phyloP scores from a whole-genome alignment of 2,113 vertebrate genomes.

The Scortum barcoo region DNA sequence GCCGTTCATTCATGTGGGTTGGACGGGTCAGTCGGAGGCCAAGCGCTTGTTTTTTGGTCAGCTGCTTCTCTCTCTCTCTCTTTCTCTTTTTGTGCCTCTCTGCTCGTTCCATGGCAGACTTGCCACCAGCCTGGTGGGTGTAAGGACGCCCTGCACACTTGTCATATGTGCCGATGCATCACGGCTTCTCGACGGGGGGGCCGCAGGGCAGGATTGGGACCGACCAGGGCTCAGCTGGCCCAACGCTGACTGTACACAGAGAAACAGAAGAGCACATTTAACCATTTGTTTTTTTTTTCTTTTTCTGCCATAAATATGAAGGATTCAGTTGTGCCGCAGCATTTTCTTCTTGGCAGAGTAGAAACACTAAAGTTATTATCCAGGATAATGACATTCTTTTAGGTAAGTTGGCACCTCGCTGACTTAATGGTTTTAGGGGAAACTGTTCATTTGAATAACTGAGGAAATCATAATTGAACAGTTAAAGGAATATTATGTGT shows the following conservation, averaged over 20 bases:
- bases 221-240: conserved; percentile 27
- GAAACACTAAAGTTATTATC: conserved; percentile 2
- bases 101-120: conserved; percentile 17
- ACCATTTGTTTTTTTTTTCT: no score
- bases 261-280: background rate
- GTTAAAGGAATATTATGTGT: background rate
- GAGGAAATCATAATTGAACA: background rate
- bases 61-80: conserved; percentile 22
- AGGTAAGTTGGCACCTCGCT: background rate
- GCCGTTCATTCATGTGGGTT: conserved; percentile 20
- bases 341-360: conserved; percentile 15
- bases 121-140: conserved; percentile 33
- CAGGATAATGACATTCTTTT: conserved; percentile 11
- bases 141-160: conserved; percentile 37
- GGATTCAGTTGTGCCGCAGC: background rate
- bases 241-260: conserved; percentile 23
- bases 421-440: background rate
- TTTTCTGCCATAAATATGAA: background rate
- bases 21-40: conserved; percentile 22
- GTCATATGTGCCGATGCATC: conserved; percentile 53
- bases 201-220: conserved; percentile 26
- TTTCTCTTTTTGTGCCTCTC: conserved; percentile 6
- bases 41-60: conserved; percentile 16
- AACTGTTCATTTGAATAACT: background rate
- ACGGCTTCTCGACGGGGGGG: conserved; percentile 7